Evolutionary conservation across 2,888 invertebrate species (phyloP), one percentile per base, ranked within the genome.

Genomic region (Tenthredo livida): DNA sequence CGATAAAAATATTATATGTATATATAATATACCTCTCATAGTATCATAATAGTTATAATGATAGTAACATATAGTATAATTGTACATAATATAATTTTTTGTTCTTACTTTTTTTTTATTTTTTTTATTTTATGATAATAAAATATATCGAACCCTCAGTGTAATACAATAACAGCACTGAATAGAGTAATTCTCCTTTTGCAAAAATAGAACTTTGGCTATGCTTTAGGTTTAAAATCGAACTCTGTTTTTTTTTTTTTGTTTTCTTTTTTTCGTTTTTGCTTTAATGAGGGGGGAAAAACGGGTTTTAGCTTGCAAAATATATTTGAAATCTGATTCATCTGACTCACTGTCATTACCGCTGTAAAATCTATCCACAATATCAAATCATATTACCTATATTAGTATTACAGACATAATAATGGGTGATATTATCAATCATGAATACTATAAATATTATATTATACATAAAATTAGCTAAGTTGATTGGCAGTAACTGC

Each of bases 1-100:
- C 90, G 88, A 92, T 90, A 91, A 92, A 92, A 92, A 92, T 92
- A 91, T 90, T 90, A 87, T 91, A 91, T 61, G 61, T 61, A 80
- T 80, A 80, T n/a, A n/a, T n/a, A n/a, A n/a, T n/a, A n/a, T 47
- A 65, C 50, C 67, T 67, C 54, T 83, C n/a, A n/a, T n/a, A n/a
- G 47, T 47, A 82, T 65, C n/a, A 83, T 83, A 83, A 43, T 83
- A 83, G 21, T 83, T 67, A 25, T 83, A 65, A 47, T 83, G 43
- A 50, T 70, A 83, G 21, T 50, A 70, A 84, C 73, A 84, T 84
- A 61, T 54, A 72, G 40, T 37, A 77, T 77, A 78, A 61, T 75
- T 67, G 50, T 72, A 72, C 70, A 72, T 85, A 85, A 85, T 85
- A 84, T 84, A 67, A 83, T 67, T 67, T 47, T 82, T 47, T 7